A percentile compares a stretch with the other conserved stretches of the same genome.
Conservation (phyloP, 2,888 invertebrate genomes). For the Cylindroiulus punctatus region DNA sequence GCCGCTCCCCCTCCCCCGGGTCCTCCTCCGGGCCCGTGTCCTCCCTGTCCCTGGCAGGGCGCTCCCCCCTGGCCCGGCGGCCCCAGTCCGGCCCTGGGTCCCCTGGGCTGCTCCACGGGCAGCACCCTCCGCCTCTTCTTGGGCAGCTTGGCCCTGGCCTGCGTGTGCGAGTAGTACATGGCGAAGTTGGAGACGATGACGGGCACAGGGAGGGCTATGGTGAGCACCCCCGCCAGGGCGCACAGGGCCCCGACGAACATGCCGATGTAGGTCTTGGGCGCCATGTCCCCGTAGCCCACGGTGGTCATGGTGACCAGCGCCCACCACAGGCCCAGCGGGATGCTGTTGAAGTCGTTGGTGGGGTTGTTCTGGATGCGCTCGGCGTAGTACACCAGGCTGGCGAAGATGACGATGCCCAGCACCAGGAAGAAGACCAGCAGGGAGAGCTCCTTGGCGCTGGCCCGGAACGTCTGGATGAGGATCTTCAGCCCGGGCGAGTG, state of each 20-base stretch:
- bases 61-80: slow-evolving; percentile 64
- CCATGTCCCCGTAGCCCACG: slow-evolving; percentile 98
- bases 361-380: slow-evolving; percentile 86
- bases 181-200: slow-evolving; percentile 98
- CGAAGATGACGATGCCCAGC: slow-evolving; percentile 97
- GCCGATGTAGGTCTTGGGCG: slow-evolving; percentile 96
- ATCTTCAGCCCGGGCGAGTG: slow-evolving; percentile 98
- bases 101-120: slow-evolving; percentile 91
- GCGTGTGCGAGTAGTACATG: slow-evolving; percentile 72
- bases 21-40: slow-evolving; percentile 61
- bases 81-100: slow-evolving; percentile 74
- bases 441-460: slow-evolving; percentile 95
- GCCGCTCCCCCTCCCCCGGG: slow-evolving; percentile 30
- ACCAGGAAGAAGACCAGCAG: slow-evolving; percentile 97
- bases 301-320: slow-evolving; percentile 98
- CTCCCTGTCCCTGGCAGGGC: background rate
- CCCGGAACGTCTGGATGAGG: slow-evolving; percentile 95
- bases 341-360: slow-evolving; percentile 97
- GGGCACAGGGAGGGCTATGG: slow-evolving; percentile 98
- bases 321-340: slow-evolving; percentile 98
- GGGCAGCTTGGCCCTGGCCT: slow-evolving; percentile 98
- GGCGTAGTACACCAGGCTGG: slow-evolving; percentile 97
- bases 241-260: slow-evolving; percentile 99
- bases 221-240: slow-evolving; percentile 97
- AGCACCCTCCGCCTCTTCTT: slow-evolving; percentile 96